These are phyloP conservation scores for Ricordea florida DNA, from an alignment of 92 coral and sea anemone species.

Conservation along the genomic window DNA sequence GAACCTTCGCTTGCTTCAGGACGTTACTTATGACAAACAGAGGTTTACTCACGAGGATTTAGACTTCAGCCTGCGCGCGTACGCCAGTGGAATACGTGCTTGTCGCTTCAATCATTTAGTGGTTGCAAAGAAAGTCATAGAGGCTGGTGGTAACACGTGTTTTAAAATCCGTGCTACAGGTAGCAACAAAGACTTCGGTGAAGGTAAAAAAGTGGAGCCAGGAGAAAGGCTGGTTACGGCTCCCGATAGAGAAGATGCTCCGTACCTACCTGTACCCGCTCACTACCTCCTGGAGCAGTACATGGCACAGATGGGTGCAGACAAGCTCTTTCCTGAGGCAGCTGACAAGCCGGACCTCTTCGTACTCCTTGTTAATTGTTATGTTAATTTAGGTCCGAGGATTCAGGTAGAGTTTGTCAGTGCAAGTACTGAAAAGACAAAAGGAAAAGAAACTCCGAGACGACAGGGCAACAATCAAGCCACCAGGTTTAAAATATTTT, in stretches of 20 bases:
- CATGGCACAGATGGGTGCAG: constrained; percentile 77
- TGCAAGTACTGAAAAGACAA: constrained; percentile 17
- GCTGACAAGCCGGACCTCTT: constrained; percentile 77
- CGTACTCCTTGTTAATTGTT: constrained; percentile 82
- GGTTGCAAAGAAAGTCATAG: constrained; percentile 82
- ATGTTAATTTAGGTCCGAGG: constrained; percentile 88
- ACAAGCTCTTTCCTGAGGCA: constrained; percentile 84
- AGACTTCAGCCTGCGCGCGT: constrained; percentile 71
- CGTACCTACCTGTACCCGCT: constrained; percentile 87
- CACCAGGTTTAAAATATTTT: no score
- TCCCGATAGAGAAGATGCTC: constrained; percentile 88
- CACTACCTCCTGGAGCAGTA: constrained; percentile 93
- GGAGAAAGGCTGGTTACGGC: constrained; percentile 78
- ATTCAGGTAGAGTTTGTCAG: constrained; percentile 83
- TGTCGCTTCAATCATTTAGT: constrained; percentile 81
- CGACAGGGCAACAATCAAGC: constrained; percentile 17
- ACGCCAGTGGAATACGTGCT: constrained; percentile 60
- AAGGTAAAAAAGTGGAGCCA: background rate
- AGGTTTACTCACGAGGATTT: constrained; percentile 85
- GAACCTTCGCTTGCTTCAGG: constrained; percentile 68
- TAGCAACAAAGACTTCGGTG: constrained; percentile 1
- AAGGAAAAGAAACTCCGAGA: no score
- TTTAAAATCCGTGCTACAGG: constrained; percentile 57
- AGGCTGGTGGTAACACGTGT: constrained; percentile 66
- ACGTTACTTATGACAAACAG: constrained; percentile 67